Evolutionary conservation across 2,113 vertebrate species (phyloP), one percentile per base, ranked within the genome.

Genomic region (Oryzias woworae): DNA sequence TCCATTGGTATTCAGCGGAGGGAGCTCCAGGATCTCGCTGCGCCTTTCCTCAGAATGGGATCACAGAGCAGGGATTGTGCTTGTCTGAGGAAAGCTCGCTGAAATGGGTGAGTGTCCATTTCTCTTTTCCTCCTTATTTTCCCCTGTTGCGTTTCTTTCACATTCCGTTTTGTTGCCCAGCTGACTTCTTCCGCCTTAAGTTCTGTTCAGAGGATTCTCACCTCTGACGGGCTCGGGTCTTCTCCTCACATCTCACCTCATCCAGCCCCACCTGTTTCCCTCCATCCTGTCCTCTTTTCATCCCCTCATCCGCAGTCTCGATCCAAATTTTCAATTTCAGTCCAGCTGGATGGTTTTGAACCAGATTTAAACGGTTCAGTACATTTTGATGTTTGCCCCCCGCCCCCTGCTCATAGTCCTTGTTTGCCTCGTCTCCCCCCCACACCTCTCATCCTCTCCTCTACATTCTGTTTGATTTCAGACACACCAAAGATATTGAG

Each of bases 21-120:
- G 85, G 81, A 87, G 85, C 84, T 85, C 88, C 74, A 81, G 83
- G 87, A 90, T 90, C 87, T 86, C 85, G 85, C 89, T 89, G 84
- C 84, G 85, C 87, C 87, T 88, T 88, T 85, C 83, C 87, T 88
- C 83, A 77, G 92, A 89, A 89, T 85, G 87, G 88, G 80, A 91
- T 90, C 90, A 93, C 92, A 93, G 92, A 91, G 92, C 90, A 63
- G 83, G 91, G 90, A 92, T 92, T 93, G 92, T 93, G 82, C 89
- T 90, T 62, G 82, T 73, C 86, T 83, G 86, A 80, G 83, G 88
- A 90, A 80, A 88, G 86, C 76, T 83, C 66, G 53, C 76, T 87
- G 81, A 86, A 84, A 90, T 86, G 85, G 77, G 88, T 89, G 86
- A 91, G 89, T 91, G 85, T 87, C 77, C 61, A 26, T 76, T 66